Conservation (phyloP, 2,113 vertebrate genomes). For the Muscicapa adusta region DNA sequence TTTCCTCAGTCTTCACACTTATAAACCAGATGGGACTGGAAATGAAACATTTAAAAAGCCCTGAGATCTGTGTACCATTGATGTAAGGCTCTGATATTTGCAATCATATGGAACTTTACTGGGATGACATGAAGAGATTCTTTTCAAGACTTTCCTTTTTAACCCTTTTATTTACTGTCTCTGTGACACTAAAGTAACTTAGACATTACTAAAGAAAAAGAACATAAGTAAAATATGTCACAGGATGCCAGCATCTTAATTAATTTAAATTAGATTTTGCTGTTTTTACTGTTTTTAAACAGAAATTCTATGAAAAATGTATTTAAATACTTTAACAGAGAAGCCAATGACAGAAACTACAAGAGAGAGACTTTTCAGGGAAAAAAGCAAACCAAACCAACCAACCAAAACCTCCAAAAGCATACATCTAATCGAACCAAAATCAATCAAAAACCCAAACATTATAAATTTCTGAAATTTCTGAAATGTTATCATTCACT, state of each 20-base stretch:
- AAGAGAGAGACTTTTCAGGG: rapidly evolving
- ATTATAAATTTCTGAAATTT: not conserved
- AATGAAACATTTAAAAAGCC: not conserved
- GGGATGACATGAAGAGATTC: not conserved
- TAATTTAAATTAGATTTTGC: not conserved
- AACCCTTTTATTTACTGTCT: not conserved
- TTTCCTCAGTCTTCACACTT: not conserved
- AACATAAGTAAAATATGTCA: not conserved
- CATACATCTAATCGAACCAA: rapidly evolving
- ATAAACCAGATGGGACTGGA: not conserved
- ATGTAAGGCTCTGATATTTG: not conserved
- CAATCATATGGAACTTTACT: not conserved
- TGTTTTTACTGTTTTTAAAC: not conserved
- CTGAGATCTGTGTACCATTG: not conserved
- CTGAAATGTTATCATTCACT: not conserved
- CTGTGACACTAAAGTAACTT: not conserved
- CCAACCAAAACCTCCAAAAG: not conserved
- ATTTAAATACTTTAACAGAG: not conserved
- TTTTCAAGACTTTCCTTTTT: not conserved
- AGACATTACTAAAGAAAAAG: not conserved
- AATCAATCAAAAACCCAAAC: rapidly evolving
- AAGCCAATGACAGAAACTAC: not conserved
- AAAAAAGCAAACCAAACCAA: not conserved
- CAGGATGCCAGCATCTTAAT: not conserved
- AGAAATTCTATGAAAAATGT: not conserved